A percentile compares a stretch with the other conserved stretches of the same genome.
Evolutionary conservation across 2,797 vertebrate species (phyloP).

Genomic region (Diplodus sargus): DNA sequence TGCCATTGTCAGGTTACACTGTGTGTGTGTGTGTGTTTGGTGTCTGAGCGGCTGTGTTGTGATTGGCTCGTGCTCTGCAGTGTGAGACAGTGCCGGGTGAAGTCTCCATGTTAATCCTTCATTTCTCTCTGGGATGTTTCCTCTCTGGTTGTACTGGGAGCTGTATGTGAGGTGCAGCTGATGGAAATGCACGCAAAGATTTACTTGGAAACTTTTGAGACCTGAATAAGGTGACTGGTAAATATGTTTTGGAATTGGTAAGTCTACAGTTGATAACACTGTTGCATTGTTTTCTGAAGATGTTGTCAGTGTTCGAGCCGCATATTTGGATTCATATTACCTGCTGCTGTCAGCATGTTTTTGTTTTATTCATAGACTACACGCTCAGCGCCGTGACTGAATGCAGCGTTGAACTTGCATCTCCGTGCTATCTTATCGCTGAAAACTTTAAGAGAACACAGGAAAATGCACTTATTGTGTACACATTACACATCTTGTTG

Average conservation of each 20-base stretch:
- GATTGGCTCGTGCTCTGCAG: slow-evolving; percentile 63
- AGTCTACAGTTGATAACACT: background rate
- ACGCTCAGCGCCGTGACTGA: background rate
- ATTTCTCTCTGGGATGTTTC: slow-evolving; percentile 45
- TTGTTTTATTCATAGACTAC: background rate
- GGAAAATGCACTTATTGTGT: background rate
- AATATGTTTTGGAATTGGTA: background rate
- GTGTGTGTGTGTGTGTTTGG: slow-evolving; percentile 34
- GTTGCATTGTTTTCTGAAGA: background rate
- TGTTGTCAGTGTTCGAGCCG: background rate
- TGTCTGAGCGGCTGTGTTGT: slow-evolving; percentile 33
- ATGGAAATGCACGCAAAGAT: slow-evolving; percentile 23
- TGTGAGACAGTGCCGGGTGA: slow-evolving; percentile 64
- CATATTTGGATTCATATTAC: background rate
- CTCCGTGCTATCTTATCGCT: background rate
- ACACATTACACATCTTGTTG: background rate
- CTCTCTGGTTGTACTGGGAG: slow-evolving; percentile 33
- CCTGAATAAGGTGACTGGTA: slow-evolving; percentile 46
- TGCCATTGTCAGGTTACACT: slow-evolving; percentile 80
- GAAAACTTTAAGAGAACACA: background rate
- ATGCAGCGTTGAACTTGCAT: background rate
- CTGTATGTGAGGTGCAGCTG: slow-evolving; percentile 11
- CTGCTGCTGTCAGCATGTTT: background rate
- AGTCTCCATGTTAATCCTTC: slow-evolving; percentile 67
- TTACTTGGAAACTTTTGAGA: slow-evolving; percentile 8